Base-by-base conservation (phyloP, 2,797 vertebrate species). In the Enteromius radiatus region DNA sequence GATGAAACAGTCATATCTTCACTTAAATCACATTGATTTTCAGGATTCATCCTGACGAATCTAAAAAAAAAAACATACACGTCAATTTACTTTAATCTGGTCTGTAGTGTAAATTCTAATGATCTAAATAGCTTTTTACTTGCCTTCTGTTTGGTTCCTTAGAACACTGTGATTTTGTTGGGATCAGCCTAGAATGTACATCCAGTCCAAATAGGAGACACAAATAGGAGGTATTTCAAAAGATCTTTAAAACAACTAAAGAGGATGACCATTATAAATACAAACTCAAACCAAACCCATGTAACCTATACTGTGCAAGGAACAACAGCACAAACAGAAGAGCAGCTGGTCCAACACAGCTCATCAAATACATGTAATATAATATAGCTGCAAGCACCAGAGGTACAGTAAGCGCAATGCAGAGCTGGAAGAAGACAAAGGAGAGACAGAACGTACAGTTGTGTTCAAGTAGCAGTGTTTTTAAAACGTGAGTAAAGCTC, bases 361-460 rank as follows among this genome's bases (percentile, higher is more conserved):
- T 65, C 9, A 83, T 90, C 91, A 91, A 90, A 85, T 83, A 17
- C 63, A 10, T 76, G 91, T 91, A 89, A 93, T 86, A 78, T 68
- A 91, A 94, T 91, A 85, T 31, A 63, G 28, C 84, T 75, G 84
- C 82, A 64, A 11, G 59, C 36, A 70, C n/a, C 64, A 41, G 59
- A 17, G 31, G 36, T 41, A 43, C 19, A 38, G 28, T 33, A 75
- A 59, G 67, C 63, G 67, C 52, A 63, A 63, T 63, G 61, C 61
- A 63, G 61, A 31, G 6, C 26, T 28, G 59, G 59, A 63, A 63
- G 59, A 63, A 2, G 61, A 63, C 28, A 63, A 63, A 63, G 59
- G 14, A 31, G 26, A 31, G 28, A 61, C 12, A 6, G 14, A 61
- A 31, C 28, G 14, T 17, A n/a, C n/a, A n/a, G n/a, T n/a, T n/a